Base-by-base conservation (phyloP, 2,888 invertebrate genomes). In the Drosophila nr. perissopoda region DNA sequence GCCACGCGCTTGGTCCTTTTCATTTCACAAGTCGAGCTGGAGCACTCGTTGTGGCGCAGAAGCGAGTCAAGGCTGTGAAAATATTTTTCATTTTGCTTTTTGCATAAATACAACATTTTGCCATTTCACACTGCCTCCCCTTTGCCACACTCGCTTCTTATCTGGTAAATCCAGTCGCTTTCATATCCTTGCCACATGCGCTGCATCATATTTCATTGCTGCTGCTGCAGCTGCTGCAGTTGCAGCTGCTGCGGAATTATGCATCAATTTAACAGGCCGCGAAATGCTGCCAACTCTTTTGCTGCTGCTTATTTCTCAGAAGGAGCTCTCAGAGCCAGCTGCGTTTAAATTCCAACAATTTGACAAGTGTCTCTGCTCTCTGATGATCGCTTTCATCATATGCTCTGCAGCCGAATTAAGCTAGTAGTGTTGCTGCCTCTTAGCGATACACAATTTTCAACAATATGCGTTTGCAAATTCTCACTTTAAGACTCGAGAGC, bases 41-140 rank as follows among this genome's bases (percentile, higher is more conserved):
- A 42, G 59, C 68, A 74, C 80, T 42, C 51, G 49, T 31, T 40
- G 64, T 72, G 78, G 65, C 77, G 68, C 86, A 81, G 84, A 77
- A 80, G 85, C 87, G 74, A 85, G 85, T 82, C 86, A 87, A 86
- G 86, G 82, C 86, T 87, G 78, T 69, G 75, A 78, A 82, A 87
- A 87, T 87, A 87, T 87, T 87, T 86, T 82, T 83, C 83, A 83
- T 83, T 84, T 70, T 70, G 76, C 81, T 86, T 75, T 85, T 83
- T 87, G 83, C 87, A 87, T 87, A 85, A 87, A 87, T 85, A 85
- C 83, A 86, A 82, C 80, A 87, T 86, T 86, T 87, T 69, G 67
- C 66, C 75, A 67, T 60, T 56, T 57, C 61, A 34, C 42, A 10
- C 40, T n/a, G 13, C 27, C 7, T 27, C 11, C 53, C 42, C 57